A percentile compares a stretch with the other conserved stretches of the same genome.
Evolutionary conservation across 2,888 invertebrate genomes (phyloP).

Genomic region (Lysandra coridon): DNA sequence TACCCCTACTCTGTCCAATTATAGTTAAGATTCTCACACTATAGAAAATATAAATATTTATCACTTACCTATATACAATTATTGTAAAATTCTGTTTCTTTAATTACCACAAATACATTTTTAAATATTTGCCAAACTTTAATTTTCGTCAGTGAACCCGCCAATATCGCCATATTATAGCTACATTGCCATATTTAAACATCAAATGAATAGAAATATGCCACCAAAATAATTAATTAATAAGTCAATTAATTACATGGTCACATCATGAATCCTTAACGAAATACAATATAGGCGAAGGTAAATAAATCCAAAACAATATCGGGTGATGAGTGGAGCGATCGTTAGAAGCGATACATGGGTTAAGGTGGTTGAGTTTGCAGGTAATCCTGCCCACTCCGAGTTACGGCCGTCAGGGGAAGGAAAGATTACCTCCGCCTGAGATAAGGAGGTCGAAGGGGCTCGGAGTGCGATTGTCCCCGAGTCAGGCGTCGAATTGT

Average conservation of each 20-base stretch:
- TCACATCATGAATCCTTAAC: not conserved
- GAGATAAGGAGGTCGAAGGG: slow-evolving; percentile 80
- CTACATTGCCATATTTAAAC: not conserved
- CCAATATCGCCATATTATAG: not conserved
- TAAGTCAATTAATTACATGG: not conserved
- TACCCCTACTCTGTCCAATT: no score
- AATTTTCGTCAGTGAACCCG: not conserved
- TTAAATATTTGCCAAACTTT: not conserved
- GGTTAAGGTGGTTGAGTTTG: slow-evolving; percentile 74
- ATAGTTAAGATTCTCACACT: no score
- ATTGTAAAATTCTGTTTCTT: no score
- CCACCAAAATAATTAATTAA: not conserved
- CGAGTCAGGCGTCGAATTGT: slow-evolving; percentile 81
- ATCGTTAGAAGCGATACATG: slow-evolving; percentile 77
- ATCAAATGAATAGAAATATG: not conserved
- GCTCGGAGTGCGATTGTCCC: slow-evolving; percentile 80
- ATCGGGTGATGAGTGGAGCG: slow-evolving; percentile 60
- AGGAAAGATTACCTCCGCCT: slow-evolving; percentile 80
- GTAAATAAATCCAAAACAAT: slow-evolving; percentile 52
- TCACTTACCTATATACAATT: no score
- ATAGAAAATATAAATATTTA: no score
- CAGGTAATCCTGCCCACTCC: slow-evolving; percentile 81
- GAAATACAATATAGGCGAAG: not conserved
- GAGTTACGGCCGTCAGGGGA: slow-evolving; percentile 80
- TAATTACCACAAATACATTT: no score